Evolutionary conservation across 2,797 vertebrate genomes (phyloP).

Genomic region (Microctenopoma stevenorrisi): DNA sequence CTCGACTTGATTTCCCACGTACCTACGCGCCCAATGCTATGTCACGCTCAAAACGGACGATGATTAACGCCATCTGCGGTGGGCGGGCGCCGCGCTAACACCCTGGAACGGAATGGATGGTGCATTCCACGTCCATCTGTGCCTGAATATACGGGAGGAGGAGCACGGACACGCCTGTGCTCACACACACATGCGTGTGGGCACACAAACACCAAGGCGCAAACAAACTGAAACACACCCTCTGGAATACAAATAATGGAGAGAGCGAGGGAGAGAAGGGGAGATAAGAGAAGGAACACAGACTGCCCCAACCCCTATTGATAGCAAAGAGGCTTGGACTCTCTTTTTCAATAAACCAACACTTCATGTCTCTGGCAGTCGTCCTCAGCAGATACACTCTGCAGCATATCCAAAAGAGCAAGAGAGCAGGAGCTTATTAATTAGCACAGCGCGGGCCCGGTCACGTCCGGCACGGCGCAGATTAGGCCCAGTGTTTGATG

Average conservation of each 20-base stretch:
- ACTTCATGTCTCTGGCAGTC: constrained; percentile 54
- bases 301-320: constrained; percentile 17
- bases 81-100: constrained; percentile 45
- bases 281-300: constrained; percentile 22
- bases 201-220: constrained; percentile 9
- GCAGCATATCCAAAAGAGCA: constrained; percentile 54
- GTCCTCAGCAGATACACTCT: constrained; percentile 43
- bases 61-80: constrained; percentile 67
- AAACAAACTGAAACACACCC: constrained; percentile 5
- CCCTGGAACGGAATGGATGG: constrained; percentile 53
- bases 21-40: constrained; percentile 14
- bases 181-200: constrained; percentile 11
- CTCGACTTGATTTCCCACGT: constrained; percentile 34
- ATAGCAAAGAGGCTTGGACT: constrained; percentile 35
- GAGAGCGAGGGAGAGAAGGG: background rate
- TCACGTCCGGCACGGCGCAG: constrained; percentile 2
- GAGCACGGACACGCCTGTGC: constrained; percentile 3
- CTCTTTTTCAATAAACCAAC: constrained; percentile 51
- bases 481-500: constrained; percentile 45
- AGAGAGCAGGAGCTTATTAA: constrained; percentile 64
- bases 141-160: constrained; percentile 21
- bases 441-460: constrained; percentile 51
- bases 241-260: constrained; percentile 9
- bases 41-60: constrained; percentile 54
- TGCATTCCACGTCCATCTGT: constrained; percentile 60